These are phyloP conservation scores for Doris montereyensis DNA, from an alignment of 2,888 invertebrate genomes.

Conservation along the genomic window DNA sequence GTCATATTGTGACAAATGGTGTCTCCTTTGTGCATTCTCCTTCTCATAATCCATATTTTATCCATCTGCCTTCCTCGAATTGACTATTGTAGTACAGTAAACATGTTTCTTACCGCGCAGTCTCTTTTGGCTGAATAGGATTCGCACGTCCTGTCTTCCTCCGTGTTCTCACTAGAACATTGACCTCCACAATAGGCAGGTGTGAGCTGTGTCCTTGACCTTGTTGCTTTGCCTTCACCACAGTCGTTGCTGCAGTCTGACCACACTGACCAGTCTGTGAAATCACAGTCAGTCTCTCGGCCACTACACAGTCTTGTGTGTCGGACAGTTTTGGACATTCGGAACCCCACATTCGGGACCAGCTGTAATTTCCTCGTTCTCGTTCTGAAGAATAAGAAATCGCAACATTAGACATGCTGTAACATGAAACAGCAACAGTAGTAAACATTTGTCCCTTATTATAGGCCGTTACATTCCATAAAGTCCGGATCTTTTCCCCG, in stretches of 20 bases:
- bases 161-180: conserved; percentile 44
- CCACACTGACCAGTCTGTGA: conserved; percentile 53
- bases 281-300: conserved; percentile 46
- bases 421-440: too few relatives aligned
- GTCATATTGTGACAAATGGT: too few relatives aligned
- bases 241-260: conserved; percentile 53
- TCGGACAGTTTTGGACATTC: conserved; percentile 49
- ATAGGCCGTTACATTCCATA: too few relatives aligned
- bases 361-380: conserved; percentile 44
- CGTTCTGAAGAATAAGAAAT: conserved; percentile 41
- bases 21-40: too few relatives aligned
- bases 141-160: conserved; percentile 47
- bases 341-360: conserved; percentile 49
- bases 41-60: too few relatives aligned
- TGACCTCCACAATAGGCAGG: conserved; percentile 54
- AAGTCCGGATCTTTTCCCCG: too few relatives aligned
- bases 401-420: too few relatives aligned
- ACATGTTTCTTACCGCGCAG: conserved; percentile 46
- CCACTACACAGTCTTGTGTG: conserved; percentile 46
- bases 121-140: conserved; percentile 48
- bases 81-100: too few relatives aligned
- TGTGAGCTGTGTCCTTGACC: conserved; percentile 48
- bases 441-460: too few relatives aligned
- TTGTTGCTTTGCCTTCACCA: conserved; percentile 45
- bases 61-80: too few relatives aligned